Evolutionary conservation across 2,797 vertebrate genomes (phyloP).

Genomic region (Ataeniobius toweri): DNA sequence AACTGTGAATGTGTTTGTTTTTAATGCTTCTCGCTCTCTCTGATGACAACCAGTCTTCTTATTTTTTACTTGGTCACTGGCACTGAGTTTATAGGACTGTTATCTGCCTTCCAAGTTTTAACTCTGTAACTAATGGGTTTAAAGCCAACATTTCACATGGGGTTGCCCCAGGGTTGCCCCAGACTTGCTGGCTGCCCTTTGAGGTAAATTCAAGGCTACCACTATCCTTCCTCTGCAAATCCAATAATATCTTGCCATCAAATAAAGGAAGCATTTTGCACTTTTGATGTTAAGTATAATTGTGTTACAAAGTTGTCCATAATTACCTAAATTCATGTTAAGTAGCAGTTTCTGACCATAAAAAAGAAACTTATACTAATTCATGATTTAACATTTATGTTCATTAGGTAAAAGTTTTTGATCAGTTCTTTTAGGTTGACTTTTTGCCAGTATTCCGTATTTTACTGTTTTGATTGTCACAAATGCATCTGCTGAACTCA

Average conservation of each 20-base stretch:
- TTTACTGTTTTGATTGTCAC: background rate
- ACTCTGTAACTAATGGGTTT: background rate
- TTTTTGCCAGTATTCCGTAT: background rate
- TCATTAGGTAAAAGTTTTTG: background rate
- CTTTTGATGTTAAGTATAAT: background rate
- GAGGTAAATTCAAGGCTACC: background rate
- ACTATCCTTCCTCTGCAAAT: background rate
- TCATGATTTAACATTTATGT: background rate
- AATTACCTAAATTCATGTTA: background rate
- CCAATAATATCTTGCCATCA: background rate
- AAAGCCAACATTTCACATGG: background rate
- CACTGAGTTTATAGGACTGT: background rate
- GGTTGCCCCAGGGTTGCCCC: background rate
- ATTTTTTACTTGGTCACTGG: too few species aligned
- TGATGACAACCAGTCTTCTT: too few species aligned
- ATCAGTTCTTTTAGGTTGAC: background rate
- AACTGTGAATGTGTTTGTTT: too few species aligned
- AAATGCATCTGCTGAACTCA: constrained; percentile 7
- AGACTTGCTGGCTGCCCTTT: background rate
- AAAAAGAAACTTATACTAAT: too few species aligned
- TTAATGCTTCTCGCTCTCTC: too few species aligned
- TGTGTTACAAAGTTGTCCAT: background rate
- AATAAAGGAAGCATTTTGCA: background rate
- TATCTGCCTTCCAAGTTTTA: background rate
- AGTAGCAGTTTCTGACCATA: background rate